Base-by-base conservation (phyloP, 2,113 vertebrate species). In the Prolemur simus region DNA sequence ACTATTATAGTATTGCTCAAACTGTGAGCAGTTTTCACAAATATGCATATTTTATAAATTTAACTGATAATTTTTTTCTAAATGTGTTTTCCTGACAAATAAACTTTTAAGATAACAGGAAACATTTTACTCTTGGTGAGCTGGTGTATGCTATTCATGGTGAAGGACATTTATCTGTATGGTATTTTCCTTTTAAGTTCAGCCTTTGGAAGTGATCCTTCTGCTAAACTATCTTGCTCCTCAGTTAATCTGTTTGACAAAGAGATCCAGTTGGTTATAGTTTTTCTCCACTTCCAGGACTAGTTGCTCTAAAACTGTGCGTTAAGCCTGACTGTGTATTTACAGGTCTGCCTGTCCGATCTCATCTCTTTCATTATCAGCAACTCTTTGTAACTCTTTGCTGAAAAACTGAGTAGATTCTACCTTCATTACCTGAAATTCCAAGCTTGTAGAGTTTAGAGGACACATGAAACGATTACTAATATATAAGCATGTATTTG, bases 81-180 rank as follows among this genome's bases (percentile, higher is more conserved):
- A 69, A 29, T 82, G 45, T 47, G 8, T 86, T 92, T 95, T 66
- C 39, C 4, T 82, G 3, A 73, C 20, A 92, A 86, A 63, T 34
- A 7, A 83, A 74, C 17, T 87, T 96, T 60, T 69, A 71, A 90
- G 85, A 63, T 83, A 71, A 63, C 25, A 96, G 68, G 20, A 85
- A 87, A 34, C 27, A 85, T 74, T 91, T 85, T 56, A 45, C 14
- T 85, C 47, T 73, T 77, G 58, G 15, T 34, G 2, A 1, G n/a
- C 9, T 42, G 68, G 45, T 15, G 6, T 71, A 49, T 2, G 64
- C 29, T 63, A 77, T 8, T 52, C 11, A 94, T 21, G 15, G 47
- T 32, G 60, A 78, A 91, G 8, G 5, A 60, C 13, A 77, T 47
- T 54, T 85, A 82, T 76, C 42, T 92, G 17, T 56, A 6, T 73